These are phyloP conservation scores for Naja naja DNA, from an alignment of 2,113 vertebrate genomes.

Conservation along the genomic window DNA sequence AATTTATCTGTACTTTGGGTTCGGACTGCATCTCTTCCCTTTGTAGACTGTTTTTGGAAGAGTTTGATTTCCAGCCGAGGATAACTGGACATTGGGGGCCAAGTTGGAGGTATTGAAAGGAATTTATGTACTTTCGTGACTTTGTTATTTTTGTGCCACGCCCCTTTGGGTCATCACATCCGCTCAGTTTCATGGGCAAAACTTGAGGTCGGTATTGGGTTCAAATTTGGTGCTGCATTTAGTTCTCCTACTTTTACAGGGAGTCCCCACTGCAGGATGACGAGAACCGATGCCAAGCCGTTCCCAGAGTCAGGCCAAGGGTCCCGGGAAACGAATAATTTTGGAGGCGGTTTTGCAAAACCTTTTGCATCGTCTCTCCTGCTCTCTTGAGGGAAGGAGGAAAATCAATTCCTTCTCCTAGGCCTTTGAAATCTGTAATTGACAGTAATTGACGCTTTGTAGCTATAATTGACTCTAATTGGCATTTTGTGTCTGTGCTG, in stretches of 20 bases:
- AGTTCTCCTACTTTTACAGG: neutral
- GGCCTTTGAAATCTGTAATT: neutral
- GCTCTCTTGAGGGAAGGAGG: neutral
- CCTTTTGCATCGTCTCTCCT: neutral
- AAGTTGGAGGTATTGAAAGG: too few relatives aligned
- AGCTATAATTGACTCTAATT: neutral
- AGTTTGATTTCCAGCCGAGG: too few relatives aligned
- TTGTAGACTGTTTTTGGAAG: too few relatives aligned
- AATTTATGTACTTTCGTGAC: too few relatives aligned
- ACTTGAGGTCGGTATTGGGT: neutral
- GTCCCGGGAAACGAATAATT: neutral
- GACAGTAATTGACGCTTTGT: neutral
- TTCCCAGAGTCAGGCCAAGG: neutral
- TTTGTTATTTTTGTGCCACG: too few relatives aligned
- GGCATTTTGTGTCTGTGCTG: neutral
- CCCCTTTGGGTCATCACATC: too few relatives aligned
- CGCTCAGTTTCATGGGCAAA: neutral
- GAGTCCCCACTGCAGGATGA: neutral
- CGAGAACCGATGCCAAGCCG: fast-evolving
- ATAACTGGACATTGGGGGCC: too few relatives aligned
- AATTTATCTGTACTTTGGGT: too few relatives aligned
- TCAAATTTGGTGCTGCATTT: neutral
- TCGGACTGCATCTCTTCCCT: too few relatives aligned
- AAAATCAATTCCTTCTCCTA: neutral
- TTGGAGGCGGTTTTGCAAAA: neutral